phyloP scores from a whole-genome alignment of 2,113 vertebrate genomes.

The Beaufortia kweichowensis region DNA sequence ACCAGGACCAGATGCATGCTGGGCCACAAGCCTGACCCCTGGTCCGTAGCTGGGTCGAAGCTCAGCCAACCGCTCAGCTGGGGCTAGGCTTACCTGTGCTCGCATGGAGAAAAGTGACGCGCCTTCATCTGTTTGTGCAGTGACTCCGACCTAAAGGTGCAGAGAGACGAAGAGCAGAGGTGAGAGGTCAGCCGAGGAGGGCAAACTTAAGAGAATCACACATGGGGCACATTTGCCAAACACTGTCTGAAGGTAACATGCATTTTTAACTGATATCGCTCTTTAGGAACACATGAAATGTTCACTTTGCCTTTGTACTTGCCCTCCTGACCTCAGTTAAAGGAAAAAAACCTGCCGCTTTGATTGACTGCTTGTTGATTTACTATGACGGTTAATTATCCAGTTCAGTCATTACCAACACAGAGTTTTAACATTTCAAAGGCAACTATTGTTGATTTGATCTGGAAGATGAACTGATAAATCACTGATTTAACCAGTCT shows the following conservation, averaged over 20 bases:
- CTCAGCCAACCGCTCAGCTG: conserved; percentile 61
- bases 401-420: conserved; percentile 30
- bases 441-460: conserved; percentile 30
- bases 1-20: conserved; percentile 69
- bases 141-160: conserved; percentile 75
- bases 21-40: conserved; percentile 69
- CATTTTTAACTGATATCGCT: conserved; percentile 59
- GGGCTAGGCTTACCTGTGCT: conserved; percentile 72
- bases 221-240: conserved; percentile 63
- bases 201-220: conserved; percentile 65
- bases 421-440: conserved; percentile 35
- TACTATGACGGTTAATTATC: conserved; percentile 33
- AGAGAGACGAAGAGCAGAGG: conserved; percentile 65
- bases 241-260: conserved; percentile 65
- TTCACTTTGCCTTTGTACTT: conserved; percentile 42
- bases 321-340: conserved; percentile 36
- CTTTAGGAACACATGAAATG: conserved; percentile 44
- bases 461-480: conserved; percentile 20
- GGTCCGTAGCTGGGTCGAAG: conserved; percentile 59
- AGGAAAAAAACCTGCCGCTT: conserved; percentile 7
- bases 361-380: conserved; percentile 35
- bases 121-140: conserved; percentile 57
- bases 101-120: conserved; percentile 58
- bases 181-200: conserved; percentile 68
- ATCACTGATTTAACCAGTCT: background rate